phyloP scores from a whole-genome alignment of 2,113 vertebrate genomes.

The Zapornia atra region DNA sequence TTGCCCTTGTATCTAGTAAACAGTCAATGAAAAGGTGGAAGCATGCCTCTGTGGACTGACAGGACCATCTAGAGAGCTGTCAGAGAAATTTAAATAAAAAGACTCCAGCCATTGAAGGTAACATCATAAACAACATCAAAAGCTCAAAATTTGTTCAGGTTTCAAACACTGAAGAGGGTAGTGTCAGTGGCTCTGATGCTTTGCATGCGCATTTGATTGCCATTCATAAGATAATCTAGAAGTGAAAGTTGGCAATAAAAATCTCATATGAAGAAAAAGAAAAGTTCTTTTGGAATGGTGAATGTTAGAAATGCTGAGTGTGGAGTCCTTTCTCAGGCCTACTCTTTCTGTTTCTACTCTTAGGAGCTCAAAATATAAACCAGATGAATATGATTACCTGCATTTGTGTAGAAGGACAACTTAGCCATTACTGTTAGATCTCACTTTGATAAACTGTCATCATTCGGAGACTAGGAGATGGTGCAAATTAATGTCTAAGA shows the following conservation, averaged over 20 bases:
- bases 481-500: background rate
- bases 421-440: background rate
- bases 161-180: background rate
- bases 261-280: background rate
- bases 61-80: background rate
- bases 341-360: background rate
- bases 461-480: background rate
- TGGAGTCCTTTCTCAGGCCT: background rate
- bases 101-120: background rate
- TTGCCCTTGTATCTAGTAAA: background rate
- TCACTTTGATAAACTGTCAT: background rate
- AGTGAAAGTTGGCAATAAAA: background rate
- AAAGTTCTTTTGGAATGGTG: background rate
- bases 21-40: background rate
- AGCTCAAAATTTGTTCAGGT: background rate
- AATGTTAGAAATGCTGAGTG: background rate
- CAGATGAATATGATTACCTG: background rate
- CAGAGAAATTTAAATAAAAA: background rate
- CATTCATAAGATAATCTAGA: background rate
- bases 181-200: background rate
- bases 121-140: background rate
- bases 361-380: background rate
- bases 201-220: background rate
- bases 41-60: background rate
- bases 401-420: background rate